These are phyloP conservation scores for Ctenopoma kingsleyae DNA, from an alignment of 2,797 vertebrate species.

Conservation along the genomic window DNA sequence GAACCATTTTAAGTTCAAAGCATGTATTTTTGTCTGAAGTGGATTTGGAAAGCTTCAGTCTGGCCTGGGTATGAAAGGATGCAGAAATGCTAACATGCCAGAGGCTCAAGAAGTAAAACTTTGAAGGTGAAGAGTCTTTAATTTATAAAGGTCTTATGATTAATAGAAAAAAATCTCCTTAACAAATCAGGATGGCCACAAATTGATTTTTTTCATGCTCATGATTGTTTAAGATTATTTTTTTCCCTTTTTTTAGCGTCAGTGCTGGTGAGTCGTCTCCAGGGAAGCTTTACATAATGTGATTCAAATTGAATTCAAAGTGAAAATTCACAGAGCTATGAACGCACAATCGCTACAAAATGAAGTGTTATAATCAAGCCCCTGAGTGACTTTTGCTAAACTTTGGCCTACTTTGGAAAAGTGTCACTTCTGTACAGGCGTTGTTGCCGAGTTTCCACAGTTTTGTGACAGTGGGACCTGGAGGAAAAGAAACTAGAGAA, in stretches of 20 bases:
- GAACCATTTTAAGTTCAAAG: slow-evolving; percentile 55
- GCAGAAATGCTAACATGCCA: slow-evolving; percentile 36
- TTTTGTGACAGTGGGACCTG: slow-evolving; percentile 74
- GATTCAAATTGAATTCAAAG: slow-evolving; percentile 69
- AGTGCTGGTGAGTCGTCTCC: slow-evolving; percentile 37
- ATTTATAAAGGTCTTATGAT: slow-evolving; percentile 31
- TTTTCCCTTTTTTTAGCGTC: slow-evolving; percentile 24
- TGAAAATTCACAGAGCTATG: slow-evolving; percentile 58
- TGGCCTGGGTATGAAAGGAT: slow-evolving; percentile 1
- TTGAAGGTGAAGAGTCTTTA: slow-evolving; percentile 38
- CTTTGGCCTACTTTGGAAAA: slow-evolving; percentile 73
- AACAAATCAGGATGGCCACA: slow-evolving; percentile 25
- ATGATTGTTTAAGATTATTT: slow-evolving; percentile 49
- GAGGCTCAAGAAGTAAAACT: slow-evolving; percentile 32
- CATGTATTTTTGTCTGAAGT: slow-evolving; percentile 48
- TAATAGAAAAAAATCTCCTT: slow-evolving; percentile 15
- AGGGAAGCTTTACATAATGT: slow-evolving; percentile 66
- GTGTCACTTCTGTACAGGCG: slow-evolving; percentile 55
- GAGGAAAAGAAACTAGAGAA: slow-evolving; percentile 65
- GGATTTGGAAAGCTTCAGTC: slow-evolving; percentile 47
- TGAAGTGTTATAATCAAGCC: slow-evolving; percentile 60
- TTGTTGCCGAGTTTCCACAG: slow-evolving; percentile 29
- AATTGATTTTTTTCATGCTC: slow-evolving; percentile 39
- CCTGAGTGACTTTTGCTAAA: slow-evolving; percentile 61
- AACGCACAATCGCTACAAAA: slow-evolving; percentile 51